phyloP scores from a whole-genome alignment of 2,888 invertebrate genomes.

The Ectobius pallidus region DNA sequence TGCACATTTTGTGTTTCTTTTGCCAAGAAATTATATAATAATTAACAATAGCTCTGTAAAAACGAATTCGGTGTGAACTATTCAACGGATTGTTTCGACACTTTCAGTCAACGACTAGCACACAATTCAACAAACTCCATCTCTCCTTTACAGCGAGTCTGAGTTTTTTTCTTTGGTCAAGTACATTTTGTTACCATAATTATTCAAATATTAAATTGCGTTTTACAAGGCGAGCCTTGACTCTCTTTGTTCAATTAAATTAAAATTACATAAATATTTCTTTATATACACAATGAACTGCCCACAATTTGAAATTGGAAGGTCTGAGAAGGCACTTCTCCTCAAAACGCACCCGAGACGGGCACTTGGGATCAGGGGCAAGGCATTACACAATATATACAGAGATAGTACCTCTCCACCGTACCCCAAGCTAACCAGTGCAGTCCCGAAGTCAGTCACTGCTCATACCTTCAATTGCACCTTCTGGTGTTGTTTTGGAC shows the following conservation, averaged over 20 bases:
- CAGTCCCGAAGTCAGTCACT: conserved; percentile 4
- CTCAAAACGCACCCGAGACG: conserved; percentile 5
- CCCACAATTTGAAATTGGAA: conserved; percentile 28
- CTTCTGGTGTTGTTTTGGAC: conserved; percentile 14
- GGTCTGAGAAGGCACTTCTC: conserved; percentile 34
- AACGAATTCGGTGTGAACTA: conserved; percentile 24
- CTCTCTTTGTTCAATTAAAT: conserved; percentile 29
- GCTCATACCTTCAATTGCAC: too few species aligned
- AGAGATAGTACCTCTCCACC: neutral
- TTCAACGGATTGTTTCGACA: conserved; percentile 25
- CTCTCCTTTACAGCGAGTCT: conserved; percentile 21
- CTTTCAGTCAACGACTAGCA: conserved; percentile 42
- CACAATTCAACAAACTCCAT: conserved; percentile 40
- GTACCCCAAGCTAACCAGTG: conserved; percentile 10
- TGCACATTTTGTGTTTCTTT: conserved; percentile 35
- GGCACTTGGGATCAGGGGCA: neutral
- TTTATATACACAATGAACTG: conserved; percentile 32
- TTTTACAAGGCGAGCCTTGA: conserved; percentile 23
- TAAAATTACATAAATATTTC: conserved; percentile 36
- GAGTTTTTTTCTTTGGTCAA: conserved; percentile 29
- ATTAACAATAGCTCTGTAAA: conserved; percentile 35
- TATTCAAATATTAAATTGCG: conserved; percentile 14
- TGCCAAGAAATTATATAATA: conserved; percentile 39
- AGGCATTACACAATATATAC: neutral
- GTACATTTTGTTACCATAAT: conserved; percentile 9